A percentile compares a stretch with the other conserved stretches of the same genome.
phyloP scores from a whole-genome alignment of 2,888 invertebrate genomes.

The Tachystola acroxantha region DNA sequence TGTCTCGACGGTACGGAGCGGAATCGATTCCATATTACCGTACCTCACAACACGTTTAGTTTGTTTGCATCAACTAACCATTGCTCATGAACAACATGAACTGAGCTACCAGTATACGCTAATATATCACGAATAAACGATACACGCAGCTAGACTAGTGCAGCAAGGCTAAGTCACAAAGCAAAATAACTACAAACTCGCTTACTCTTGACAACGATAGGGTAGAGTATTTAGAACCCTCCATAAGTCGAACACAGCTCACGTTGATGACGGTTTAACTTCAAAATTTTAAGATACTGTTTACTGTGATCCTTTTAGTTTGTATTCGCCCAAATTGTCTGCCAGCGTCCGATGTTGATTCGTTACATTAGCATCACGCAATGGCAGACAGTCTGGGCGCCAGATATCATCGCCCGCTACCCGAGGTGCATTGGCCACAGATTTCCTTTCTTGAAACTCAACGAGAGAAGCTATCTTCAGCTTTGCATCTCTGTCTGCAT shows the following conservation, averaged over 20 bases:
- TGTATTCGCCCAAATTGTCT: conserved; percentile 9
- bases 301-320: conserved; percentile 1
- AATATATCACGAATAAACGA: conserved; percentile 59
- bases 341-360: not conserved
- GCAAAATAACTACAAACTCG: conserved; percentile 42
- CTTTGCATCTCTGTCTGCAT: conserved; percentile 66
- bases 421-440: conserved; percentile 17
- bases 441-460: conserved; percentile 17
- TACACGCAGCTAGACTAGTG: conserved; percentile 68
- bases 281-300: conserved; percentile 16
- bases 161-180: conserved; percentile 63
- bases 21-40: conserved; percentile 61
- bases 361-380: not conserved
- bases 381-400: conserved; percentile 13
- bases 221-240: conserved; percentile 22
- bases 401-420: conserved; percentile 6
- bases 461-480: conserved; percentile 31
- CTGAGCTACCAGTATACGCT: conserved; percentile 68
- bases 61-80: conserved; percentile 75
- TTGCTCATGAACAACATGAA: conserved; percentile 55
- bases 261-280: conserved; percentile 32
- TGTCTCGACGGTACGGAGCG: conserved; percentile 89
- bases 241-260: conserved; percentile 27
- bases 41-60: conserved; percentile 69
- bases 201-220: conserved; percentile 31